A percentile compares a stretch with the other conserved stretches of the same genome.
These are phyloP conservation scores for Thamnaconus septentrionalis DNA, from an alignment of 2,113 vertebrate genomes.

Conservation along the genomic window DNA sequence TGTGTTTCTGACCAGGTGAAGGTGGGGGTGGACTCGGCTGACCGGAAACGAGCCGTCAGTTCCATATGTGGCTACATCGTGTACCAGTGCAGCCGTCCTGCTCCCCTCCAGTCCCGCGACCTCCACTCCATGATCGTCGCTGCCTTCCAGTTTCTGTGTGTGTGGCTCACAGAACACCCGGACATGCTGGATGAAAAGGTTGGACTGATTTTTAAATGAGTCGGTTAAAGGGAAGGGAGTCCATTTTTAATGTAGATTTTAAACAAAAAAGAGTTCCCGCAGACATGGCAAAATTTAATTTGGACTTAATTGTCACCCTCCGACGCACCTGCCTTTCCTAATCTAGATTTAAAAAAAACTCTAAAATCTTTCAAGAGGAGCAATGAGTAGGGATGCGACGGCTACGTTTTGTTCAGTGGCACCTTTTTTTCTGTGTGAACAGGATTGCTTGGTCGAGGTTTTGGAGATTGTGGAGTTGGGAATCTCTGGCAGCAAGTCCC, in stretches of 20 bases:
- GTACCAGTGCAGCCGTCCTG: conserved; percentile 92
- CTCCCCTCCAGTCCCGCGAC: conserved; percentile 91
- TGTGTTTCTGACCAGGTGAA: conserved; percentile 76
- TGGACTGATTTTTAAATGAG: background rate
- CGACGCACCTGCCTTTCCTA: background rate
- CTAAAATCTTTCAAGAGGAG: too few species aligned
- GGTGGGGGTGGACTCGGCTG: conserved; percentile 81
- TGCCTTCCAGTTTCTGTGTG: conserved; percentile 95
- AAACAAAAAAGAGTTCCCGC: background rate
- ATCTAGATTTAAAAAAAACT: background rate
- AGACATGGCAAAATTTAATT: too few species aligned
- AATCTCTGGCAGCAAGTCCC: conserved; percentile 95
- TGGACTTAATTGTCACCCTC: too few species aligned
- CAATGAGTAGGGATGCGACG: background rate
- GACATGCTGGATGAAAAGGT: conserved; percentile 96
- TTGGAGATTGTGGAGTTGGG: conserved; percentile 95
- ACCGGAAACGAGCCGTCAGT: conserved; percentile 86
- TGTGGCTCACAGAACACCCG: conserved; percentile 94
- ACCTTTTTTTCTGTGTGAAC: background rate
- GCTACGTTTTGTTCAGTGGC: background rate
- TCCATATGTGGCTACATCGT: conserved; percentile 92
- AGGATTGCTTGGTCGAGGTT: conserved; percentile 95
- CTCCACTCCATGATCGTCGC: conserved; percentile 98
- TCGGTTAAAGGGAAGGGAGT: background rate
- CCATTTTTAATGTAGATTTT: background rate